Evolutionary conservation across 2,888 invertebrate genomes (phyloP), one percentile per base, ranked within the genome.

Genomic region (Smittia aterrima): DNA sequence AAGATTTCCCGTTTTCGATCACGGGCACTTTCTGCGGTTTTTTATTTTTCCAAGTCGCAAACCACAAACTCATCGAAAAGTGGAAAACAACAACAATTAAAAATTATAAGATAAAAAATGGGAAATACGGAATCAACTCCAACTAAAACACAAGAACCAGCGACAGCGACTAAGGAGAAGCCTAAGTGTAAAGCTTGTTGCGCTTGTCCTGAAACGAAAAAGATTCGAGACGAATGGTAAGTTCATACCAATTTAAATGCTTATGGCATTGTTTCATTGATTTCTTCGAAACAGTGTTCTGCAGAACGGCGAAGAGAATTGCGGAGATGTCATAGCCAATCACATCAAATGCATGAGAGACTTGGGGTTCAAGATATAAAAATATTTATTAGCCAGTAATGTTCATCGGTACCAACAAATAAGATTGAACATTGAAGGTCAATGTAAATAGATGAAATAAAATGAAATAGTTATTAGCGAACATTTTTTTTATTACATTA

Each of bases 311-410:
- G 94, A 97, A 85, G 95, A 94, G 79, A 90, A 96, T 79, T 99
- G 98, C 80, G 86, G 88, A 18, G 86, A 90, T 53, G 84, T 96
- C 62, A 98, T 99, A 77, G 97, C 98, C 84, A 96, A 96, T 11
- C 98, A 99, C 82, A 96, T 95, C 83, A 89, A 91, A 77, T 99
- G 98, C 83, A 97, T 99, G 97, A 88, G 96, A 78, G 91, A 92
- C 78, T 86, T 95, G 85, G 98, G 98, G 66, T 99, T 98, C 83
- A 96, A 98, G 77, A 91, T 98, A 78, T 98, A 90, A 78, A 20
- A 47, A 47, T 11, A 11, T 47, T 47, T 47, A 3, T 47, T 47
- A n/a, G n/a, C n/a, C n/a, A n/a, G 38, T 38, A 38, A 38, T 7
- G 4, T 7, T 38, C 9, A 7, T 38, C 9, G 9, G 38, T 38